Base-by-base conservation (phyloP, 1,140 invertebrate species). In the Onthophagus taurus region DNA sequence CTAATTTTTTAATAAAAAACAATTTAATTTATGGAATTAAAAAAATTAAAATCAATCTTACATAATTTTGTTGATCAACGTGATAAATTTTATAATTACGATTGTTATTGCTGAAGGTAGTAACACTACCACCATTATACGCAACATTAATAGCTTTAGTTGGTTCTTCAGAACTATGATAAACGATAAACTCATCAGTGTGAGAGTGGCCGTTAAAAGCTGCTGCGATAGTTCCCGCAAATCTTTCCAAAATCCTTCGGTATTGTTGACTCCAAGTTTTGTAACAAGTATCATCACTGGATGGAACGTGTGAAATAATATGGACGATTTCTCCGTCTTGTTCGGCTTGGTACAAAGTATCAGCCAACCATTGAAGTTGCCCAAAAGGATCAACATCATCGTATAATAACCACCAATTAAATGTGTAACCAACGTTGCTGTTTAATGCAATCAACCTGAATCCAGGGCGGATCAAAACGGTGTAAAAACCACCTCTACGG, bases 221-320 rank as follows among this genome's bases (percentile, higher is more conserved):
- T 23, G 23, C 41, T 6, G 20, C 36, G 13, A 36, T 17, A 0
- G 20, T 53, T 31, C 17, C 16, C 2, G 30, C 11, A 13, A 18
- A 42, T 31, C 29, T 42, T 36, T 71, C 67, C 36, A 77, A 54
- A 42, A 75, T 76, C 51, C 66, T 73, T 42, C 71, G 68, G 45
- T 76, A 83, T 59, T 81, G 75, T 42, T 71, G 65, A 11, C 70
- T 74, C 75, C 80, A 84, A 3, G 78, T 72, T 21, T 72, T 66
- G 24, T 78, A 70, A 53, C 85, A 84, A 43, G 19, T 20, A 12
- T 31, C 41, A 17, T 47, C 69, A n/a, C 82, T 83, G 0, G 84
- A 74, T 0, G 86, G 85, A 34, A 94, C 77, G 54, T 95, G 91
- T 0, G 77, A 77, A 12, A 93, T 60, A 24, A 94, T 82, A 53